These are phyloP conservation scores for Cardiocondyla obscurior DNA, from an alignment of 1,140 invertebrate species.

Conservation along the genomic window DNA sequence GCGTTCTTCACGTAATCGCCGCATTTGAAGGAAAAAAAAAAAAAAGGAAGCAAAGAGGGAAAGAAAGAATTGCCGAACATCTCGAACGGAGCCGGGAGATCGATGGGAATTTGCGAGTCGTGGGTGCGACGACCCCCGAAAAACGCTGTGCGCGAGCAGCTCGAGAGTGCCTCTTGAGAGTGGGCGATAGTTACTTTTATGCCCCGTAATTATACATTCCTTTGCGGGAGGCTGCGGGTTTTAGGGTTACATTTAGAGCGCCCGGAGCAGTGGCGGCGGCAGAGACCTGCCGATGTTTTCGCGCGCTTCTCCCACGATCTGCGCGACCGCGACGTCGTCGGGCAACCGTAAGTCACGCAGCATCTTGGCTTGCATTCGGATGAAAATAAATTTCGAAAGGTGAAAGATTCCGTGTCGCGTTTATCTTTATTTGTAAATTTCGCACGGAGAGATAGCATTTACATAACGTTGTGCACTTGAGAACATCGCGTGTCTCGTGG, in stretches of 20 bases:
- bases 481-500: not conserved
- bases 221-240: slow-evolving; percentile 70
- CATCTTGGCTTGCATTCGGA: not conserved
- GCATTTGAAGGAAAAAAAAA: slow-evolving; percentile 53
- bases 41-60: not conserved
- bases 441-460: not conserved
- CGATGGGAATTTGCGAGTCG: slow-evolving; percentile 74
- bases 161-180: slow-evolving; percentile 56
- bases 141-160: slow-evolving; percentile 37
- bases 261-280: not conserved
- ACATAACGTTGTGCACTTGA: not conserved
- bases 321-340: slow-evolving; percentile 22
- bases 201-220: slow-evolving; percentile 83
- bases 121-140: slow-evolving; percentile 71
- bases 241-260: slow-evolving; percentile 79
- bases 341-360: not conserved
- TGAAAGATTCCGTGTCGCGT: not conserved
- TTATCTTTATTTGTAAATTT: not conserved
- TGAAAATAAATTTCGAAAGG: no score
- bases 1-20: slow-evolving; percentile 51
- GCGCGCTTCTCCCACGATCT: slow-evolving; percentile 73
- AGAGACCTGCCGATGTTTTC: slow-evolving; percentile 49
- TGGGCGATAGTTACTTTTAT: slow-evolving; percentile 82
- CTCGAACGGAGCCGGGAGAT: slow-evolving; percentile 57
- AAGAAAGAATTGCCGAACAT: slow-evolving; percentile 43